These are phyloP conservation scores for Aptenodytes forsteri DNA, from an alignment of 2,113 vertebrate species.

Conservation along the genomic window DNA sequence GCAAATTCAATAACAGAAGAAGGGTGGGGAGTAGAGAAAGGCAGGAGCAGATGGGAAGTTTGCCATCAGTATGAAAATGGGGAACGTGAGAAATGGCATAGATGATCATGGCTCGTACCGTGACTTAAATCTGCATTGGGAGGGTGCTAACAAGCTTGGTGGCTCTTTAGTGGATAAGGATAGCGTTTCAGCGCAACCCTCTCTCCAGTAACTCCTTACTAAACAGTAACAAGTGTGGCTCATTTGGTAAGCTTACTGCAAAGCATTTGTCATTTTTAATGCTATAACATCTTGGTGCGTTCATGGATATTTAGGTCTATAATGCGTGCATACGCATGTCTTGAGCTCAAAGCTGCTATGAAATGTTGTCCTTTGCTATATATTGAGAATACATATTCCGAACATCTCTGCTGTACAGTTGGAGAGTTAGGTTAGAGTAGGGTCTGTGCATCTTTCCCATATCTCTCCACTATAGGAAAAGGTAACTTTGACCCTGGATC, in stretches of 20 bases:
- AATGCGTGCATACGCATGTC: fast-evolving
- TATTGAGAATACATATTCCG: neutral
- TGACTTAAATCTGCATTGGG: neutral
- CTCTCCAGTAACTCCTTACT: neutral
- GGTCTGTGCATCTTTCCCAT: neutral
- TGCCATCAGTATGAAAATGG: neutral
- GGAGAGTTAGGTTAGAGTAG: neutral
- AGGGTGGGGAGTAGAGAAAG: neutral
- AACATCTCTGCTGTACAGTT: neutral
- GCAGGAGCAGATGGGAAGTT: neutral
- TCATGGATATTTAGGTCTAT: neutral
- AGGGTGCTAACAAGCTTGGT: neutral
- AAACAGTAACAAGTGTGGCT: neutral
- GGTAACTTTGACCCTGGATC: neutral
- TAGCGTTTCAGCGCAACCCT: neutral
- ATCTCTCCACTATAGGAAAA: neutral
- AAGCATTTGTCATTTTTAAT: neutral
- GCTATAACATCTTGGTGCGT: neutral
- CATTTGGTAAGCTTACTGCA: neutral
- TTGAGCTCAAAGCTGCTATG: neutral
- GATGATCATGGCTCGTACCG: neutral
- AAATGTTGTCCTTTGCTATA: neutral
- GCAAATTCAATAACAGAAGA: neutral
- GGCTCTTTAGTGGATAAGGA: neutral
- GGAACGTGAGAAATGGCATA: neutral